Evolutionary conservation across 1,140 invertebrate genomes (phyloP).

Genomic region (Cotesia chilonis): DNA sequence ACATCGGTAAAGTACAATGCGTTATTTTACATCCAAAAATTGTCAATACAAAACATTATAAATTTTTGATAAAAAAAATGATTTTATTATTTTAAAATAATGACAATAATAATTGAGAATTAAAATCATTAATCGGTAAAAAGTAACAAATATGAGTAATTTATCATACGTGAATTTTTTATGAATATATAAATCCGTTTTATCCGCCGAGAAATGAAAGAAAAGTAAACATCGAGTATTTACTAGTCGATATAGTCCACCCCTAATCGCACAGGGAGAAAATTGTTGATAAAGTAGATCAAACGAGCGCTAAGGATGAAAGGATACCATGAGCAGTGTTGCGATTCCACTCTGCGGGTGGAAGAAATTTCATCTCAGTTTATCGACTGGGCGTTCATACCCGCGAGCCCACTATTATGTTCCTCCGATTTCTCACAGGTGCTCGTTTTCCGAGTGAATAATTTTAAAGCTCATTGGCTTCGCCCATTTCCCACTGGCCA

Average conservation of each 20-base stretch:
- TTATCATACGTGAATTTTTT: background rate
- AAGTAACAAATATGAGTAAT: background rate
- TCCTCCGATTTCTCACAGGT: conserved; percentile 6
- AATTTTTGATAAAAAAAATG: no score
- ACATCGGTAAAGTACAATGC: no score
- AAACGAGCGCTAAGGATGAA: background rate
- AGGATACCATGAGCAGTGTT: no score
- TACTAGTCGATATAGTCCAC: background rate
- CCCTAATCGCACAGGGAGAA: conserved; percentile 3
- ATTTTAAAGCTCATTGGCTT: background rate
- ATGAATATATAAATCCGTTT: background rate
- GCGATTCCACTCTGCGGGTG: background rate
- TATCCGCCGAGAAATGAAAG: conserved; percentile 1
- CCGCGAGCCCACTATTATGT: background rate
- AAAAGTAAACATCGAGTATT: background rate
- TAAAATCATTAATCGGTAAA: background rate
- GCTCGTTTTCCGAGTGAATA: background rate
- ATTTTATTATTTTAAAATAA: no score
- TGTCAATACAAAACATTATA: no score
- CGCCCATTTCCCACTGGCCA: no score
- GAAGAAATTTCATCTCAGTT: background rate
- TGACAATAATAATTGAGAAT: background rate
- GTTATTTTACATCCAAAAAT: no score
- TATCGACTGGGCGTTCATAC: background rate
- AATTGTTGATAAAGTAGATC: conserved; percentile 17